Evolutionary conservation across 2,113 vertebrate genomes (phyloP), one percentile per base, ranked within the genome.

Genomic region (Catagonus wagneri): DNA sequence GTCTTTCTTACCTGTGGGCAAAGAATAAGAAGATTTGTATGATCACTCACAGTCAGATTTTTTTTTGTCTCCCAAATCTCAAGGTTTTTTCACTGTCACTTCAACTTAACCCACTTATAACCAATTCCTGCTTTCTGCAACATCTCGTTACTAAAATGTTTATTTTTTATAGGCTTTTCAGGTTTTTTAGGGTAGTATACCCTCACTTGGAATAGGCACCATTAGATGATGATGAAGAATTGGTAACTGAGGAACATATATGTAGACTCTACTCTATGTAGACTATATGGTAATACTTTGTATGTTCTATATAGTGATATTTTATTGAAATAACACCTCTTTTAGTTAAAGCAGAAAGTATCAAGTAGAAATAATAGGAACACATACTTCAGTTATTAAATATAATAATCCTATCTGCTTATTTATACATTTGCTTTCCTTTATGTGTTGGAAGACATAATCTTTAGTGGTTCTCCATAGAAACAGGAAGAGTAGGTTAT

Each of bases 291-390:
- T 79, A 72, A 8, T 52, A 25, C 61, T 75, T 90, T 39, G 4
- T 85, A 69, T 85, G 34, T 76, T 76, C 60, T 85, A 6, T 90
- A 39, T 65, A n/a, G 74, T 85, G 3, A 34, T 89, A 54, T 25
- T 96, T 97, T 92, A 85, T 89, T 83, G 65, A 93, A 90, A 85
- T 91, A 74, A 56, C 69, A 83, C 2, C 66, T 89, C 36, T 22
- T 89, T 83, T 89, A 52, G 32, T 69, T 87, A 83, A 68, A 66
- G 25, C 27, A 76, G 69, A 56, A 93, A 39, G 29, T 39, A 72
- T 60, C 27, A 89, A 84, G 52, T 50, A 79, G 71, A 61, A 87
- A 13, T 90, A 76, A 72, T 44, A 52, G 44, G 22, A 71, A 60
- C 17, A 74, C 34, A 13, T 72, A 39, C 3, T 32, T 32, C 2